Base-by-base conservation (phyloP, 2,113 vertebrate species). In the Plectropomus leopardus region DNA sequence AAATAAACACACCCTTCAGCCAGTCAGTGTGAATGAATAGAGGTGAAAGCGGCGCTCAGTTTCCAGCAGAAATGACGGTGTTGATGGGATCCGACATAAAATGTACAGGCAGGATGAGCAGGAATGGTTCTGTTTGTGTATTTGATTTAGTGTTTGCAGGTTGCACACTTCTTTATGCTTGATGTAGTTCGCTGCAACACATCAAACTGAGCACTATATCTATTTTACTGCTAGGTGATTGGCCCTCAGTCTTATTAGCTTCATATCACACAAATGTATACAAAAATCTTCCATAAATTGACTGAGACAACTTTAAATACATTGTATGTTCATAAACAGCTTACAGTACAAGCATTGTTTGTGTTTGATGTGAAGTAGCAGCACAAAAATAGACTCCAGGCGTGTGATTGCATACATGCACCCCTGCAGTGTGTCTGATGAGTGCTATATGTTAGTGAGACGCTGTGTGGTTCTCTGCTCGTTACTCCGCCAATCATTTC, bases 1-100 rank as follows among this genome's bases (percentile, higher is more conserved):
- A 66, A 80, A 67, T 74, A 83, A 80, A 81, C 65, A 51, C 61
- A 68, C 45, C 72, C 71, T 64, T 84, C 76, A 80, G 42, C 72
- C 78, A 76, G 72, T 72, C 72, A 16, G 40, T 54, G 57, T 26
- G 68, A 81, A 61, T 66, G 64, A 78, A 76, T 16, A 11, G 23
- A 73, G 30, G 76, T 81, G 54, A 69, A 47, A 76, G 34, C 26
- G n/a, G 51, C 11, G 68, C 36, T 79, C 72, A 26, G n/a, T 79
- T 72, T 85, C 42, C 68, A 58, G 42, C 36, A 21, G 24, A 72
- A 47, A 78, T 65, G 70, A 66, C 17, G 48, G 5, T 32, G 32
- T 24, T 78, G 84, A 80, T 78, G 65, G 51, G 48, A 53, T 80
- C 34, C 72, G 71, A 73, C 76, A 54, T 57, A 30, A 21, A 21